These are phyloP conservation scores for Stichopus horrens DNA, from an alignment of 53 echinoderm and acorn worm genomes.

Conservation along the genomic window DNA sequence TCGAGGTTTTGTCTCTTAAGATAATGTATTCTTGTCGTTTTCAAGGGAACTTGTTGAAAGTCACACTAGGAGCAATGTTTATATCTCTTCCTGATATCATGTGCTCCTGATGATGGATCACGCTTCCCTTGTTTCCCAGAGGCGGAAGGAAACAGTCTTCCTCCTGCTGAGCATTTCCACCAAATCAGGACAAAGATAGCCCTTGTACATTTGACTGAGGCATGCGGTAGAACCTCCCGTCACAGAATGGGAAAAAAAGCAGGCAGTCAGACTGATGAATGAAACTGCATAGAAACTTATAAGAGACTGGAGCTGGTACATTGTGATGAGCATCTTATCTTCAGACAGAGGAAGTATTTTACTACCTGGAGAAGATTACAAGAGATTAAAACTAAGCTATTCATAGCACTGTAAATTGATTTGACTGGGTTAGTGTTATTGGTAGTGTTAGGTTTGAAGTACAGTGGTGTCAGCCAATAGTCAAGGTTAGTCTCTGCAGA, in stretches of 20 bases:
- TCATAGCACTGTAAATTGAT: too few relatives aligned
- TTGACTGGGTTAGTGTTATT: too few relatives aligned
- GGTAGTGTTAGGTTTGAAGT: too few relatives aligned
- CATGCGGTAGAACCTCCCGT: too few relatives aligned
- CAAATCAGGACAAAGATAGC: background rate
- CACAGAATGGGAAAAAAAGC: background rate
- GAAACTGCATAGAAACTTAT: background rate
- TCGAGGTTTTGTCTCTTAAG: too few relatives aligned
- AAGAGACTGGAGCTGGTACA: background rate
- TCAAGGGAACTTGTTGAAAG: background rate
- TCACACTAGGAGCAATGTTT: background rate
- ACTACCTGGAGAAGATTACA: background rate
- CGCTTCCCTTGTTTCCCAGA: constrained; percentile 9
- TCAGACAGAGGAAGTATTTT: constrained; percentile 8
- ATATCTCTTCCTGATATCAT: background rate
- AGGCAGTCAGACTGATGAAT: background rate
- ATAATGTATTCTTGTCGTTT: background rate
- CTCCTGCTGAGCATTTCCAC: background rate
- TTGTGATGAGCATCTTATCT: background rate
- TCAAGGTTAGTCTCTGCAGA: too few relatives aligned
- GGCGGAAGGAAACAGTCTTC: constrained; percentile 11
- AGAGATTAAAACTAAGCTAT: background rate
- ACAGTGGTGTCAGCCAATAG: too few relatives aligned
- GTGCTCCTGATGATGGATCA: background rate
- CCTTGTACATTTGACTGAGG: background rate